A percentile compares a stretch with the other conserved stretches of the same genome.
Conservation (phyloP, 1,140 invertebrate genomes). For the Littorina saxatilis region DNA sequence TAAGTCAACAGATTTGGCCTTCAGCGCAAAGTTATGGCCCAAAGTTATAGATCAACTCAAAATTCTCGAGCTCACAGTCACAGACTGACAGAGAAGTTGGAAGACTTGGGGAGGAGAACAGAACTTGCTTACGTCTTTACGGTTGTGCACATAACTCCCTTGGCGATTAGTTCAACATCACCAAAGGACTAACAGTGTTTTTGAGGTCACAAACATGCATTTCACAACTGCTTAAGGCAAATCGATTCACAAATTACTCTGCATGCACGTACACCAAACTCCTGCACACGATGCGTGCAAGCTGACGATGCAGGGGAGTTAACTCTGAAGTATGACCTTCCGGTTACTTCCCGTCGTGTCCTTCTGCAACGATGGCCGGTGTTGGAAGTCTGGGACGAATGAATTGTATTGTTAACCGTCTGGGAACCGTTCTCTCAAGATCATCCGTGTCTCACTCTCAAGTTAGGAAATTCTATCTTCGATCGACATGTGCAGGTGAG, state of each 20-base stretch:
- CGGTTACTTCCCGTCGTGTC: constrained; percentile 19
- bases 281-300: no score
- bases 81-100: no score
- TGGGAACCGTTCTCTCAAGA: neutral
- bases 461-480: constrained; percentile 27
- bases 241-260: no score
- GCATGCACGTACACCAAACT: no score
- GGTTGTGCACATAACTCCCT: no score
- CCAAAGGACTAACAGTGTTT: neutral
- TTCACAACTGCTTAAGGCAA: neutral
- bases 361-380: constrained; percentile 29
- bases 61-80: no score
- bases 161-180: neutral
- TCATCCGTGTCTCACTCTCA: constrained; percentile 1
- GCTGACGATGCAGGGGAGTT: neutral
- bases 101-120: no score
- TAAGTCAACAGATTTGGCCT: no score
- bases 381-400: constrained; percentile 23
- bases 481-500: constrained; percentile 29
- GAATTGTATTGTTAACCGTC: neutral
- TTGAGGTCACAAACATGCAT: neutral
- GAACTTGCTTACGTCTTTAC: no score
- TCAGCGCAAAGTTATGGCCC: no score
- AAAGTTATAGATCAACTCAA: no score
- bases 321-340: constrained; percentile 3